Conservation (phyloP, 2,113 vertebrate species). For the Syngnathoides biaculeatus region DNA sequence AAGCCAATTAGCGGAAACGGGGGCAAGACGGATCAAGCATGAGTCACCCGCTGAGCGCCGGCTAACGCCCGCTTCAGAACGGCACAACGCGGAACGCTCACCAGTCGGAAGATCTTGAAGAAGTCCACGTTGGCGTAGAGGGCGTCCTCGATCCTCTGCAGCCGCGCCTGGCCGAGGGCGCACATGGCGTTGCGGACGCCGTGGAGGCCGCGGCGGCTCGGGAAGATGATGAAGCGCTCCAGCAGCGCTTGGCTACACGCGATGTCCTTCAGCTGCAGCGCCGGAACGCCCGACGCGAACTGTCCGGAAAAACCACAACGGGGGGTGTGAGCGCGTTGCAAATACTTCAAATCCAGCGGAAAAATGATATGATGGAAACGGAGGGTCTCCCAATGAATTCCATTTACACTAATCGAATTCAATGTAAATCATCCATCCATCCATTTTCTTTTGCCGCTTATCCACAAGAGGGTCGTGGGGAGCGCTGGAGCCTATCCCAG, state of each 20-base stretch:
- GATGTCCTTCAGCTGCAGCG: constrained; percentile 86
- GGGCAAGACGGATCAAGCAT: constrained; percentile 60
- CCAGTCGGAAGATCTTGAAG: constrained; percentile 89
- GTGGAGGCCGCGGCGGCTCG: constrained; percentile 73
- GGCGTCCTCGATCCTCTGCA: constrained; percentile 87
- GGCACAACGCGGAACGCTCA: constrained; percentile 61
- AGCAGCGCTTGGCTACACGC: constrained; percentile 87
- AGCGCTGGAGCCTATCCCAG: no score
- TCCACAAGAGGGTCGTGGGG: no score
- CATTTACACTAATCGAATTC: no score
- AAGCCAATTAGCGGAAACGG: constrained; percentile 72
- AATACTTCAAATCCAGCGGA: neutral
- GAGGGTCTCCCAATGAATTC: no score
- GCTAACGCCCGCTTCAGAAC: neutral
- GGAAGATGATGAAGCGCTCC: constrained; percentile 88
- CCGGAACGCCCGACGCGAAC: constrained; percentile 88
- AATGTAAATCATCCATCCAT: no score
- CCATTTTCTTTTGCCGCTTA: no score
- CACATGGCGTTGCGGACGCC: constrained; percentile 83
- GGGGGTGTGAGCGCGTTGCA: neutral
- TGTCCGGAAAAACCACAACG: constrained; percentile 34
- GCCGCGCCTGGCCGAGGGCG: constrained; percentile 79
- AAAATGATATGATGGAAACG: no score
- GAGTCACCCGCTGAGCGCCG: constrained; percentile 43
- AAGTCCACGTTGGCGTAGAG: constrained; percentile 91